Percentiles rank a stretch among this genome's conserved stretches.
Conservation (phyloP, 2,888 invertebrate genomes). For the Volucella bombylans region DNA sequence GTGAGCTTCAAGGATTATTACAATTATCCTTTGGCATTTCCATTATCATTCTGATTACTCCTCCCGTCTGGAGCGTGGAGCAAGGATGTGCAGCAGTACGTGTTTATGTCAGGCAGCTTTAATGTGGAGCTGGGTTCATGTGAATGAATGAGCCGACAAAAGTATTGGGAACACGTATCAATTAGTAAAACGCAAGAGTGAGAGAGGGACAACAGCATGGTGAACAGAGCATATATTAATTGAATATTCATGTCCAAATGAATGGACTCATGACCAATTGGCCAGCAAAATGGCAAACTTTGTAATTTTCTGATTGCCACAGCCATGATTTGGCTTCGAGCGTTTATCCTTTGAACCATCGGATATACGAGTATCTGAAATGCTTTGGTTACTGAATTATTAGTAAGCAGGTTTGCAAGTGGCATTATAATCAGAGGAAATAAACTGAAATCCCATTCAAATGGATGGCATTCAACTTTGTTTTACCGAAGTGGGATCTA, state of each 20-base stretch:
- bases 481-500: no score
- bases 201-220: background rate
- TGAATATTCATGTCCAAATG: constrained; percentile 47
- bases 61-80: constrained; percentile 10
- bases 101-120: constrained; percentile 31
- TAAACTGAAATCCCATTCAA: background rate
- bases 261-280: constrained; percentile 30
- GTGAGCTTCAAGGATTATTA: constrained; percentile 47
- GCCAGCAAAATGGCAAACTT: constrained; percentile 38
- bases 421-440: background rate
- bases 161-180: constrained; percentile 39
- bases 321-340: constrained; percentile 25
- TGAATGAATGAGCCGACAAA: background rate
- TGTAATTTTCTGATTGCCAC: constrained; percentile 33
- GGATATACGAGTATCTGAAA: background rate
- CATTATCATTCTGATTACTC: constrained; percentile 59
- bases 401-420: background rate
- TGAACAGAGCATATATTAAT: constrained; percentile 11
- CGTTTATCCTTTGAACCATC: background rate
- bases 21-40: constrained; percentile 65
- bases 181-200: constrained; percentile 22
- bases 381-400: constrained; percentile 13
- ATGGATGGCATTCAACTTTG: no score
- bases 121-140: constrained; percentile 2
- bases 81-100: constrained; percentile 38